Evolutionary conservation across 2,113 vertebrate species (phyloP), one percentile per base, ranked within the genome.

Genomic region (Chaetops frenatus): DNA sequence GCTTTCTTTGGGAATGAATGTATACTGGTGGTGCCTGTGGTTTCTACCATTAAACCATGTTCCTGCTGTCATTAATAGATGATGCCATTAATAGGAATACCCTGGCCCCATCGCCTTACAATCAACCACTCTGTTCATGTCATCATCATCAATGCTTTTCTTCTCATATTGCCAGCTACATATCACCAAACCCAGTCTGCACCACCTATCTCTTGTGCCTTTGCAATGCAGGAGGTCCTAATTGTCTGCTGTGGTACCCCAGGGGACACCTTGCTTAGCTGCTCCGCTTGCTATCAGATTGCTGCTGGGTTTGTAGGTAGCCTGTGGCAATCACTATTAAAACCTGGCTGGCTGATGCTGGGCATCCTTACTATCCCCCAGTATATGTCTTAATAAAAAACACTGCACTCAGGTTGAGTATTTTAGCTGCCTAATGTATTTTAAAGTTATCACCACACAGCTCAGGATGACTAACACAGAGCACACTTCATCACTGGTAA

Each of bases 381-480:
- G 38, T 42, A n/a, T 27, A 35, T 58, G 20, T 88, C 53, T 67
- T 33, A 45, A 67, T 64, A 64, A 90, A 88, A 95, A 56, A 29
- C 11, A 48, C 51, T 81, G 62, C 48, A 1, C 47, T 65, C 60
- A 56, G 74, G 60, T 31, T 47, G 22, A 78, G 65, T 9, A 1
- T 90, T 94, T 50, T 48, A 62, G 35, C 82, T 86, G 31, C 69
- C 83, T 93, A 48, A 79, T 80, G 23, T 57, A 50, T 79, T 94
- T 94, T 70, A 36, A 95, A 92, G 81, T 80, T 91, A 88, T 38
- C 53, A 48, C 45, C 72, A 40, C 50, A 38, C 38, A 74, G 78
- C 88, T 93, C 70, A 87, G 64, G 58, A 74, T 90, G 58, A 56
- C 88, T 95, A 95, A 54, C 65, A 61, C 29, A 65, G 53, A 93